Evolutionary conservation across 1,140 invertebrate species (phyloP), one percentile per base, ranked within the genome.

Genomic region (Euura saliciscinereae): DNA sequence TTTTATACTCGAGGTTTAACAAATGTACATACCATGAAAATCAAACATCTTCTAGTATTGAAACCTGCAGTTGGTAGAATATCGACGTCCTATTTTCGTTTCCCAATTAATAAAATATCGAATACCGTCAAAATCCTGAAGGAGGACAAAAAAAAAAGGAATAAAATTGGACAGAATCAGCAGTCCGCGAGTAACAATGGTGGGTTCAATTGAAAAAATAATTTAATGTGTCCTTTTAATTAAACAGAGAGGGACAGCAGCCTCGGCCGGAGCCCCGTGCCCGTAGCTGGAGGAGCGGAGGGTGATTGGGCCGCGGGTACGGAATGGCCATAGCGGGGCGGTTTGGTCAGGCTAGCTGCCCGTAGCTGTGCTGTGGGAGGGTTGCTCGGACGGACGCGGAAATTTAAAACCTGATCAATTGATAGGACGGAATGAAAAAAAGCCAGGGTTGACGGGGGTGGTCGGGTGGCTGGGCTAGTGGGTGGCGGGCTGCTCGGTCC

Each of bases 361-460:
- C 78, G 76, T 73, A 76, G 28, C 28, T 28, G 28, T 28, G 28
- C 28, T 28, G 78, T 75, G 81, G 77, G 83, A 82, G 82, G 80
- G 81, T 78, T 81, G 83, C 83, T 85, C 83, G 83, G 83, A 85
- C 84, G 83, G 83, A 85, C 83, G 83, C 83, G 83, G 83, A 85
- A 85, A 85, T 85, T 87, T 87, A 86, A 87, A 87, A 86, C 86
- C 86, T 87, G 86, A 87, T 87, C 86, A 87, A 87, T 86, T 87
- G 86, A 87, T 87, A 87, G 86, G 86, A 87, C 80, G 85, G 84
- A 87, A 87, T 86, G 85, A 86, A 87, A 87, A 66, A 86, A 86
- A 86, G 83, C 86, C 86, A 85, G 84, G 85, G 84, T 66, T 73
- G 51, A 75, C 75, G 72, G 71, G 79, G 77, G 70, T 68, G 75